These are phyloP conservation scores for Linurgus olivaceus DNA, from an alignment of 2,797 vertebrate species.

Conservation along the genomic window DNA sequence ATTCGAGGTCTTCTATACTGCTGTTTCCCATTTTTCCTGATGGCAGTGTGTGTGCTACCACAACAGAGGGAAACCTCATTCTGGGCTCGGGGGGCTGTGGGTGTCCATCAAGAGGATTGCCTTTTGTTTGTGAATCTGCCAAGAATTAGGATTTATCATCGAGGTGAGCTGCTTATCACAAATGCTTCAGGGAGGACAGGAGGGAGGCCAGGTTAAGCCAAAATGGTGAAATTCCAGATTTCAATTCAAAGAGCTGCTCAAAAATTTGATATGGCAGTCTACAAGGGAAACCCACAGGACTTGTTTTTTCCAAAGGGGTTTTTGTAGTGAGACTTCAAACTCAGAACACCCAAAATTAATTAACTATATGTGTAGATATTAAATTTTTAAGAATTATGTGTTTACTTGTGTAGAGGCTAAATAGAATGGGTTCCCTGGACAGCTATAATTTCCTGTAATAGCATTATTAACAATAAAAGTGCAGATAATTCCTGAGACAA, in stretches of 20 bases:
- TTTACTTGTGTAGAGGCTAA: neutral
- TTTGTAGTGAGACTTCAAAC: neutral
- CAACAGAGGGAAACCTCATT: neutral
- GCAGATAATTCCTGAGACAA: neutral
- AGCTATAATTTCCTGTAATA: neutral
- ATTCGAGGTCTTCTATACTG: fast-evolving
- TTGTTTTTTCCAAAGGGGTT: neutral
- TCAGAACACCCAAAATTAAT: neutral
- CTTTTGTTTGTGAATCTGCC: neutral
- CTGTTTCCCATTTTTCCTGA: neutral
- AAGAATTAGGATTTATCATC: neutral
- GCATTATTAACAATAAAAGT: neutral
- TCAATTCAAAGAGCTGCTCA: neutral
- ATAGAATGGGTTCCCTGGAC: neutral
- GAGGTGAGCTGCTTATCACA: neutral
- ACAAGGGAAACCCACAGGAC: neutral
- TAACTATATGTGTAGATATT: neutral
- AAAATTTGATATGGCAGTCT: neutral
- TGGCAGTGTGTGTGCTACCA: fast-evolving
- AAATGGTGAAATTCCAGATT: neutral
- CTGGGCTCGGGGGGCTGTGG: neutral
- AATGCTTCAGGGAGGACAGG: neutral
- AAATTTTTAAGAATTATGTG: neutral
- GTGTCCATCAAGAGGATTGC: neutral
- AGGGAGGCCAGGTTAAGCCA: neutral